Base-by-base conservation (phyloP, 2,888 invertebrate genomes). In the Campopleginae sp. region DNA sequence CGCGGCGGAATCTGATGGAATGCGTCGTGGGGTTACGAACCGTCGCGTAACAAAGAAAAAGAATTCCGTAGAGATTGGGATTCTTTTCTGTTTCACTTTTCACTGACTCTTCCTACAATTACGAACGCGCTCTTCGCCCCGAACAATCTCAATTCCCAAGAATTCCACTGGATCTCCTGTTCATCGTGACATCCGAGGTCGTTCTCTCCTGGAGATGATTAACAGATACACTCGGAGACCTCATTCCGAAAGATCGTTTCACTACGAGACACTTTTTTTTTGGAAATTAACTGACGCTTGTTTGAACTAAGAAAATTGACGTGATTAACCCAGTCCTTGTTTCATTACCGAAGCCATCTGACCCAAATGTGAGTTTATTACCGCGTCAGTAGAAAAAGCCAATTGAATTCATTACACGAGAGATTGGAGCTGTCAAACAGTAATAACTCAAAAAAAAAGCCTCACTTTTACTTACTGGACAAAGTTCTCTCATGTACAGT, bases 1-100 rank as follows among this genome's bases (percentile, higher is more conserved):
- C 71, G 84, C 66, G 71, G 84, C 44, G 72, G 44, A 76, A 76
- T 72, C 65, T 66, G 63, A 71, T 46, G 84, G 84, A 80, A 84
- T 84, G 80, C 76, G 44, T 66, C 71, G 38, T 48, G 76, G 76
- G 76, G 76, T 80, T 80, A 80, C 72, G 80, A 84, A 72, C 76
- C 72, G 71, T 77, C 70, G 75, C 38, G 66, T 23, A 51, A 48
- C 46, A 54, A 46, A 33, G 42, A 31, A 19, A 48, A 27, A 12
- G 51, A 76, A 38, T 38, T 61, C 68, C 23, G 31, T 10, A 58
- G 17, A 80, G 42, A 84, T 66, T 80, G 76, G 71, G 71, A 71
- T 68, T 75, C 83, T 44, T 68, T 61, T 66, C 42, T 61, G 48
- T 75, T 75, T 83, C 74, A 51, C 74, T 75, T 58, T 54, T 83